Conservation (phyloP, 2,113 vertebrate species). For the Eleginops maclovinus region DNA sequence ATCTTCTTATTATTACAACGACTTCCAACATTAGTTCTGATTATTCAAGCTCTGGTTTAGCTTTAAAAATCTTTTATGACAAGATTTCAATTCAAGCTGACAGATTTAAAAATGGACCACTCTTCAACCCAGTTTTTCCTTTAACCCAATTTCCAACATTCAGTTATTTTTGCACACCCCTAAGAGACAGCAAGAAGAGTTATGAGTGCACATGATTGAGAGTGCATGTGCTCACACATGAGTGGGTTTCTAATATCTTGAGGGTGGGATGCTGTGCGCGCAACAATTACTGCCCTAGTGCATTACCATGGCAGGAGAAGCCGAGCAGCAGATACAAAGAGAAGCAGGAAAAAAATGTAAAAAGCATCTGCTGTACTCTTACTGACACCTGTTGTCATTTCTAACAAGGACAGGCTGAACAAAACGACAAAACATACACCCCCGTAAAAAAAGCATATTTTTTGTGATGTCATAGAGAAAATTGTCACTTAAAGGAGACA, state of each 20-base stretch:
- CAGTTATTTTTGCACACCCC: slow-evolving; percentile 75
- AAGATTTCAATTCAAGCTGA: slow-evolving; percentile 53
- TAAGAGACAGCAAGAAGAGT: slow-evolving; percentile 60
- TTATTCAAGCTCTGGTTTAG: slow-evolving; percentile 38
- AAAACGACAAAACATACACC: slow-evolving; percentile 34
- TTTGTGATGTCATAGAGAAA: slow-evolving; percentile 25
- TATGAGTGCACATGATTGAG: slow-evolving; percentile 40
- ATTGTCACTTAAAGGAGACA: neutral
- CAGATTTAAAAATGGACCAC: slow-evolving; percentile 69
- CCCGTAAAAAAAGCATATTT: slow-evolving; percentile 9
- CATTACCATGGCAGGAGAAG: slow-evolving; percentile 62
- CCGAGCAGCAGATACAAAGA: slow-evolving; percentile 29
- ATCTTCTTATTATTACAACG: slow-evolving; percentile 4
- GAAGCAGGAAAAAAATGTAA: slow-evolving; percentile 40
- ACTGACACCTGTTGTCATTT: slow-evolving; percentile 56
- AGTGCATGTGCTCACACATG: slow-evolving; percentile 30
- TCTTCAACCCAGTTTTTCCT: slow-evolving; percentile 72
- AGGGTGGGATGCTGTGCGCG: slow-evolving; percentile 38
- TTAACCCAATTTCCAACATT: slow-evolving; percentile 76
- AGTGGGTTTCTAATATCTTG: slow-evolving; percentile 59
- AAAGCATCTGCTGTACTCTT: slow-evolving; percentile 52
- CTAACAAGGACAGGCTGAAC: slow-evolving; percentile 40
- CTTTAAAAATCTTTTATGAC: slow-evolving; percentile 43
- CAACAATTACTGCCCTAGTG: slow-evolving; percentile 66
- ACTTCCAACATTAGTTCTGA: slow-evolving; percentile 53